Percentiles rank a stretch among this genome's conserved stretches.
Conservation (phyloP, 1,140 invertebrate genomes). For the Pentalonia nigronervosa region DNA sequence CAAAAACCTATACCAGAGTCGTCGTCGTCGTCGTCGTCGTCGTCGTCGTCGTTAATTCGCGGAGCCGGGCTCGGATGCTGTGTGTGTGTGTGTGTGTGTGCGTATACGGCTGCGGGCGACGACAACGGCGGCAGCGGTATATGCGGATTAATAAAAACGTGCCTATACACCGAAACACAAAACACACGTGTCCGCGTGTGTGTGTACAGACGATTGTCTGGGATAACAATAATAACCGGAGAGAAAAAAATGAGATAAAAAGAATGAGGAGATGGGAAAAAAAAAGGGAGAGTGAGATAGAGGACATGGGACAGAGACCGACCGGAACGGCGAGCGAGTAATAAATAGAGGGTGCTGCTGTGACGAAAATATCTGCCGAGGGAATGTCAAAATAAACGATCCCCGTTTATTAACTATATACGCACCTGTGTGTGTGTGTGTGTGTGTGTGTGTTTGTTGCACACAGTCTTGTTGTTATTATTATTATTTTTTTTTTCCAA, state of each 20-base stretch:
- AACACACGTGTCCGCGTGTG: too few relatives aligned
- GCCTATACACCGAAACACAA: neutral
- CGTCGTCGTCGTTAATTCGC: neutral
- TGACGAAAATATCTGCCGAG: constrained; percentile 55
- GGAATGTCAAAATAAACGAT: constrained; percentile 54
- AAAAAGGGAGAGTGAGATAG: neutral
- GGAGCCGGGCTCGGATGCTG: neutral
- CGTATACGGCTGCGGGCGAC: neutral
- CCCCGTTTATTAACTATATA: constrained; percentile 43
- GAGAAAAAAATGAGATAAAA: neutral
- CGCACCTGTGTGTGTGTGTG: too few relatives aligned
- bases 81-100: too few relatives aligned
- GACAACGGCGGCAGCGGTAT: neutral
- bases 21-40: neutral
- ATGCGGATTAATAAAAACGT: constrained; percentile 33
- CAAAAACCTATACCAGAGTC: neutral
- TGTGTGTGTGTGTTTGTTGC: neutral
- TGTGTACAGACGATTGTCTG: neutral
- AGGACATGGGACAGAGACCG: neutral
- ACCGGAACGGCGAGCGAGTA: constrained; percentile 34
- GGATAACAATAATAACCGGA: constrained; percentile 6
- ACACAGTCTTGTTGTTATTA: neutral
- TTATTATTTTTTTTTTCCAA: neutral
- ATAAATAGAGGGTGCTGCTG: constrained; percentile 44
- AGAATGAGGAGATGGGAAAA: neutral